Base-by-base conservation (phyloP, 1,140 invertebrate species). In the Drosophila pectinifera region DNA sequence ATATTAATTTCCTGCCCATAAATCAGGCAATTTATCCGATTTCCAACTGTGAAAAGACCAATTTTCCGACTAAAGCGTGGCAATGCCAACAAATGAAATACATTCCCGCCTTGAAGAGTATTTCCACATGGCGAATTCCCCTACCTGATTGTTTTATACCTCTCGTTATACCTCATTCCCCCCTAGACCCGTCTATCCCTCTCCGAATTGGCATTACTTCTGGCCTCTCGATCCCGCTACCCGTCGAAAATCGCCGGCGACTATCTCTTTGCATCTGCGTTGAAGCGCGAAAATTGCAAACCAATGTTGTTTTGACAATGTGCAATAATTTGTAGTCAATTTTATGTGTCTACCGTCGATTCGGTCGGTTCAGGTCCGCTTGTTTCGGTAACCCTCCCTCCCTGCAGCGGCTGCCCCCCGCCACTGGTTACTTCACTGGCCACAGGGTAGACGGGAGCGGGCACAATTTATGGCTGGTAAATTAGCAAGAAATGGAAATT, bases 401-500 rank as follows among this genome's bases (percentile, higher is more conserved):
- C 26, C 31, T 22, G 46, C 48, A 6, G 8, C 49, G 53, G 5
- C 18, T 36, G 5, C 18, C n/a, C 26, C 58, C 18, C 5, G 43
- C 53, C 34, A 22, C 8, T 34, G 38, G 36, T 24, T 55, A 43
- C 42, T 42, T 46, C 49, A n/a, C 13, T 38, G 39, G 48, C 72
- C 65, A 65, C 36, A 28, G 70, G 63, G 74, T 67, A 78, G 67
- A 54, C 65, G 63, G 63, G 78, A 16, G 38, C 76, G 68, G 62
- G 45, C 76, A 53, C 49, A 88, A 88, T 88, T 89, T 88, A 88
- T 89, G 72, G 84, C 80, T 78, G 84, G 80, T 88, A 88, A 88
- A 88, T 88, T 89, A 88, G 80, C 84, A 88, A 88, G 80, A 89
- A 89, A 88, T 89, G 79, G 84, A 88, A 88, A 88, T 88, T 89